Percentiles rank a stretch among this genome's conserved stretches.
Evolutionary conservation across 2,888 invertebrate species (phyloP).

Genomic region (Leptinotarsa haldemani): DNA sequence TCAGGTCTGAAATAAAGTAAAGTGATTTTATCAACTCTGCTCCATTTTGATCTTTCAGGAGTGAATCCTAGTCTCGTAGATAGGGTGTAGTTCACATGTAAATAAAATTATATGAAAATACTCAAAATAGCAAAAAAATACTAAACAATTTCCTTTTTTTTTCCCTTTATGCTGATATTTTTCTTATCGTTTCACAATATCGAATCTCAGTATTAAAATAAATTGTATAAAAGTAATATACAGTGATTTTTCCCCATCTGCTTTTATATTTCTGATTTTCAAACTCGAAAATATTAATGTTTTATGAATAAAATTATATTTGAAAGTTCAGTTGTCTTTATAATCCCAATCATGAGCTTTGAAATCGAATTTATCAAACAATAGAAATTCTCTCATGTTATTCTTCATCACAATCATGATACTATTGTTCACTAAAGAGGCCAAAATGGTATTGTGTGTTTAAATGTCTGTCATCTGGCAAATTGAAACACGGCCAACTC

Average conservation of each 20-base stretch:
- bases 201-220: constrained; percentile 27
- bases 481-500: constrained; percentile 24
- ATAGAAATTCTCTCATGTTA: constrained; percentile 21
- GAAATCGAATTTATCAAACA: constrained; percentile 13
- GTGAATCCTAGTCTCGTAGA: constrained; percentile 63
- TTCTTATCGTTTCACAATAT: constrained; percentile 33
- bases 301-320: constrained; percentile 45
- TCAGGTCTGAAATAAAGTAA: constrained; percentile 42
- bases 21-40: constrained; percentile 21
- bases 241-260: constrained; percentile 26
- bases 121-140: constrained; percentile 38
- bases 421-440: constrained; percentile 37
- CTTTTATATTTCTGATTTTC: constrained; percentile 42
- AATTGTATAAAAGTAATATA: constrained; percentile 35
- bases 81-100: constrained; percentile 61
- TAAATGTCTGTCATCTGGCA: constrained; percentile 22
- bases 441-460: constrained; percentile 34
- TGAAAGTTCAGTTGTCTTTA: constrained; percentile 37
- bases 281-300: constrained; percentile 38
- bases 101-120: constrained; percentile 51
- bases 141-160: neutral
- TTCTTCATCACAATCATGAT: constrained; percentile 15
- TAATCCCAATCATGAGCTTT: constrained; percentile 27
- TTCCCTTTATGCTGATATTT: constrained; percentile 14
- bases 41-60: constrained; percentile 47